phyloP scores from a whole-genome alignment of 2,113 vertebrate genomes.

The Canis aureus region DNA sequence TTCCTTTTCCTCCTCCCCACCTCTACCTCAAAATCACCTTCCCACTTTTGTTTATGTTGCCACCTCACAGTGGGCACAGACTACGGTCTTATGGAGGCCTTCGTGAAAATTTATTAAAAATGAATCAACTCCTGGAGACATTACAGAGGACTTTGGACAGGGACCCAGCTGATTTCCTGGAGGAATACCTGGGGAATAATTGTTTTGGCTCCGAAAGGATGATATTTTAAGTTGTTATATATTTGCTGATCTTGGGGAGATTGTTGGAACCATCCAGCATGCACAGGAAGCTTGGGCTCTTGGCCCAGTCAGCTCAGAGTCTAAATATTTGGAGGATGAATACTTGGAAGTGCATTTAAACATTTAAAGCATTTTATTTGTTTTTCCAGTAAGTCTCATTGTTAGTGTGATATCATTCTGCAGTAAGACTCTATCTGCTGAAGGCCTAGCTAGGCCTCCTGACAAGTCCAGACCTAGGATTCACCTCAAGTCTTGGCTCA shows the following conservation, averaged over 20 bases:
- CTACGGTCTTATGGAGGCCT: background rate
- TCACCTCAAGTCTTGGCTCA: conserved; percentile 29
- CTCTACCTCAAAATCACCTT: background rate
- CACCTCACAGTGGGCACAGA: background rate
- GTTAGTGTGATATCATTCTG: conserved; percentile 56
- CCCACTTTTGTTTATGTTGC: background rate
- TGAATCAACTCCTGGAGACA: background rate
- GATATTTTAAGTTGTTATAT: conserved; percentile 67
- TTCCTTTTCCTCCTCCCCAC: background rate
- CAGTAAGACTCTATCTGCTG: conserved; percentile 57
- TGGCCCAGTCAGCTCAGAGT: conserved; percentile 66
- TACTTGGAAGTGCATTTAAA: conserved; percentile 77
- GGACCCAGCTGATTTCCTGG: conserved; percentile 51
- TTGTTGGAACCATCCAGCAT: conserved; percentile 44
- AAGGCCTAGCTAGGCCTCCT: conserved; percentile 45
- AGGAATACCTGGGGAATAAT: conserved; percentile 63
- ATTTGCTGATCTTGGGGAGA: conserved; percentile 70
- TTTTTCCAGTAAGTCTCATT: conserved; percentile 70
- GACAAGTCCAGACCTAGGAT: conserved; percentile 63
- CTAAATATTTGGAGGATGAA: conserved; percentile 81
- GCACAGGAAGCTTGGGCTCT: conserved; percentile 76
- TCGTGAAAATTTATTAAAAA: conserved; percentile 11
- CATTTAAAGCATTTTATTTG: conserved; percentile 78
- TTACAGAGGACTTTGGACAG: background rate
- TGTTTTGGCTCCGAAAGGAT: conserved; percentile 22